A percentile compares a stretch with the other conserved stretches of the same genome.
Conservation (phyloP, 2,113 vertebrate species). For the Geothlypis trichas region DNA sequence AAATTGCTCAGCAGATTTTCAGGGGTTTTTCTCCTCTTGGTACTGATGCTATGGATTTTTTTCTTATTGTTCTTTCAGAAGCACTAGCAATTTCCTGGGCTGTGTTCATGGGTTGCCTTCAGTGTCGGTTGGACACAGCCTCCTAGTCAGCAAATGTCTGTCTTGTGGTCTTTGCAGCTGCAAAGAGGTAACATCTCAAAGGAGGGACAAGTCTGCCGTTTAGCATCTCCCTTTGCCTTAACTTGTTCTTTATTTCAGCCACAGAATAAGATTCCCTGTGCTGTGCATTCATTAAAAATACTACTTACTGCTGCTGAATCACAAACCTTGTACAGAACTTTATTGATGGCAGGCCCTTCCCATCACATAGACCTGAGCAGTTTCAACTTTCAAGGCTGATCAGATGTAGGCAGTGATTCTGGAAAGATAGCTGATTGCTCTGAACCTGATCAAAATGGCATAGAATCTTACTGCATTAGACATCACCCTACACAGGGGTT, state of each 20-base stretch:
- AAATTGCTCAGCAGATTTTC: neutral
- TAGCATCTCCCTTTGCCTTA: neutral
- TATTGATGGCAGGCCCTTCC: neutral
- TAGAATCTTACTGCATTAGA: neutral
- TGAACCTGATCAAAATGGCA: neutral
- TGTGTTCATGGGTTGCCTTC: neutral
- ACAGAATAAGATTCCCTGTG: neutral
- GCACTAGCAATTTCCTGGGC: neutral
- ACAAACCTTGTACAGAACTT: neutral
- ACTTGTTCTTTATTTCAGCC: slow-evolving; percentile 16
- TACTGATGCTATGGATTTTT: neutral
- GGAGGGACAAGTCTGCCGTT: neutral
- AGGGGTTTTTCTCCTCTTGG: neutral
- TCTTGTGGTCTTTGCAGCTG: neutral
- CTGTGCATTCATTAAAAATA: neutral
- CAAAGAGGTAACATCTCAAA: slow-evolving; percentile 9
- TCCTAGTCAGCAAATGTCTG: neutral
- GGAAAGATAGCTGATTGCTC: neutral
- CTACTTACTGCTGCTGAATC: neutral
- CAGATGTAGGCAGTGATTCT: neutral
- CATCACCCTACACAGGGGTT: neutral
- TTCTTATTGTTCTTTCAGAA: neutral
- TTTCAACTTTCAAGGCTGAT: neutral
- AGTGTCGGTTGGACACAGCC: neutral
- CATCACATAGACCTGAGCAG: neutral